Conservation (phyloP, 2,797 vertebrate genomes). For the Acropternis orthonyx region DNA sequence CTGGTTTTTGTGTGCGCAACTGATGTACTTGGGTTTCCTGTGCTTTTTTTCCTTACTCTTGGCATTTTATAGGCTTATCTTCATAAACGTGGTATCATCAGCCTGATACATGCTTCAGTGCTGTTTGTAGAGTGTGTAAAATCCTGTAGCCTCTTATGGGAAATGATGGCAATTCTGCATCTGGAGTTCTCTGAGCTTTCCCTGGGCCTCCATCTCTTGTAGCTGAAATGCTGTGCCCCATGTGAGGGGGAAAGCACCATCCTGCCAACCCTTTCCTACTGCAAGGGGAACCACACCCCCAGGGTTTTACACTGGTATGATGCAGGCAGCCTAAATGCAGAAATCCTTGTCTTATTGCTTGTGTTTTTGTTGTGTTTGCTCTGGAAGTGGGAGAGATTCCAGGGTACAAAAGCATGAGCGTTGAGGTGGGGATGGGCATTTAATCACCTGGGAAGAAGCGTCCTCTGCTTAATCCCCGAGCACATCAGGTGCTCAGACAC, state of each 20-base stretch:
- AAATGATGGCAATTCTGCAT: background rate
- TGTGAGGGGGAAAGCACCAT: accelerated
- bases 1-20: background rate
- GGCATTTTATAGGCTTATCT: background rate
- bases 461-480: accelerated
- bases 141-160: background rate
- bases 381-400: background rate
- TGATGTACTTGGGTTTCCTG: background rate
- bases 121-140: background rate
- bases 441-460: accelerated
- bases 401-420: accelerated
- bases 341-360: background rate
- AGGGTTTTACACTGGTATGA: background rate
- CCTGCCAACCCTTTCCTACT: background rate
- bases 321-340: background rate
- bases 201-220: background rate
- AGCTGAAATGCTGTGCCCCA: background rate
- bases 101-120: background rate
- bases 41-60: background rate
- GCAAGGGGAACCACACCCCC: background rate
- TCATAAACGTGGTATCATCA: background rate
- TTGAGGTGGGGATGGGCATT: background rate
- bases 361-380: background rate
- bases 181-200: background rate
- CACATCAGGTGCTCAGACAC: accelerated